Percentiles rank a stretch among this genome's conserved stretches.
Evolutionary conservation across 2,113 vertebrate genomes (phyloP).

Genomic region (Crotalus horridus): DNA sequence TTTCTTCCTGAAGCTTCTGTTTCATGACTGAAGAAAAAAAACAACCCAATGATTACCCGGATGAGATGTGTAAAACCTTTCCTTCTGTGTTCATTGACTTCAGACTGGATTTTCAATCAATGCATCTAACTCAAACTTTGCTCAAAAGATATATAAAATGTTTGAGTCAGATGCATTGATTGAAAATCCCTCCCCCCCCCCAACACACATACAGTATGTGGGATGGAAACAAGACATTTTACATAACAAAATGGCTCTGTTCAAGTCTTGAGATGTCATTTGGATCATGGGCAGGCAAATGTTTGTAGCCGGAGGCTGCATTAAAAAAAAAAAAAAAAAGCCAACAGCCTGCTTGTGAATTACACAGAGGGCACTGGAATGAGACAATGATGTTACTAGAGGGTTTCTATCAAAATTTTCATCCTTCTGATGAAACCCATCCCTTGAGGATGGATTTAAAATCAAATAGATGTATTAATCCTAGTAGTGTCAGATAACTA

Average conservation of each 20-base stretch:
- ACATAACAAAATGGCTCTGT: background rate
- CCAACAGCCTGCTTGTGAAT: background rate
- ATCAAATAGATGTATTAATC: background rate
- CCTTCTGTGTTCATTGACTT: background rate
- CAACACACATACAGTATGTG: background rate
- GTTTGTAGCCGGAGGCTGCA: background rate
- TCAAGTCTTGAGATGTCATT: background rate
- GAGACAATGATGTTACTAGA: background rate
- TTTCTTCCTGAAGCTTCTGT: background rate
- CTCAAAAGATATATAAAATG: background rate
- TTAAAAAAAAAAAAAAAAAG: background rate
- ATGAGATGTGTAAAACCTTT: background rate
- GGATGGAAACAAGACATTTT: background rate
- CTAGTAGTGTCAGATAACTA: background rate
- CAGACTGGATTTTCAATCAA: background rate
- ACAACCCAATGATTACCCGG: background rate
- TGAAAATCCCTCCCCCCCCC: background rate
- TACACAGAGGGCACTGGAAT: background rate
- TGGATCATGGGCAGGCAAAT: background rate
- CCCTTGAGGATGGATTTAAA: background rate
- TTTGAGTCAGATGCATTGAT: background rate
- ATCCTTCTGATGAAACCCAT: background rate
- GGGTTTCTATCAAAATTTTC: background rate
- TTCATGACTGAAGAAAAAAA: constrained; percentile 20
- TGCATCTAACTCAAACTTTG: background rate